Conservation (phyloP, 2,888 invertebrate species). For the Phragmatobia fuliginosa region DNA sequence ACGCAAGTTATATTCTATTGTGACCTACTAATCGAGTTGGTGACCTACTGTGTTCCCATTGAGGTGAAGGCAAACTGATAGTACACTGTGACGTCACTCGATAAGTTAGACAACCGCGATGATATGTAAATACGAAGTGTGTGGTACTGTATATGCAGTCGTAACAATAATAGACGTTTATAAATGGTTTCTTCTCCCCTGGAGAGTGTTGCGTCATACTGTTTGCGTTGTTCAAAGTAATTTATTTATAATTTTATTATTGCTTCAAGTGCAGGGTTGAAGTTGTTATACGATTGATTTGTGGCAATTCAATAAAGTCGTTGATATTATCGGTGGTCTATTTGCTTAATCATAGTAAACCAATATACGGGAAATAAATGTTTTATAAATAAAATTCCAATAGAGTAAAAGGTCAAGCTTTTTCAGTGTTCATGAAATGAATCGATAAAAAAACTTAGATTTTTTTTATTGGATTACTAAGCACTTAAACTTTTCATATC, state of each 20-base stretch:
- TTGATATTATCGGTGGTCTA: not conserved
- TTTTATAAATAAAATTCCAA: not conserved
- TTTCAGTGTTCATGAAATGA: not conserved
- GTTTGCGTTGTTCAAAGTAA: conserved; percentile 8
- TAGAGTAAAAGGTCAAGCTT: not conserved
- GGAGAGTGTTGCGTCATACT: conserved; percentile 4
- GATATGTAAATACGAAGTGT: conserved; percentile 14
- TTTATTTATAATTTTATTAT: not conserved
- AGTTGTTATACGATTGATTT: not conserved
- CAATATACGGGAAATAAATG: not conserved
- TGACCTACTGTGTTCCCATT: conserved; percentile 15
- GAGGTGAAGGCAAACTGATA: conserved; percentile 18
- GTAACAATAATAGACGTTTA: conserved; percentile 12
- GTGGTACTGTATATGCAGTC: not conserved
- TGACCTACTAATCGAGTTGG: conserved; percentile 18
- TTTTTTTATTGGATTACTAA: too few relatives aligned
- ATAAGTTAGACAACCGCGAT: conserved; percentile 13
- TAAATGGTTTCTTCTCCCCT: conserved; percentile 10
- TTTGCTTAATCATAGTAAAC: too few relatives aligned
- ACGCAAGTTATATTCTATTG: conserved; percentile 5
- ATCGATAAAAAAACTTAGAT: not conserved
- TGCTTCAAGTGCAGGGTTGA: not conserved
- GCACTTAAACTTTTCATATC: too few relatives aligned
- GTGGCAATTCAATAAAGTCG: not conserved
- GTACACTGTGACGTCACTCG: conserved; percentile 20